phyloP scores from a whole-genome alignment of 2,888 invertebrate species.

The Hyposoter didymator region DNA sequence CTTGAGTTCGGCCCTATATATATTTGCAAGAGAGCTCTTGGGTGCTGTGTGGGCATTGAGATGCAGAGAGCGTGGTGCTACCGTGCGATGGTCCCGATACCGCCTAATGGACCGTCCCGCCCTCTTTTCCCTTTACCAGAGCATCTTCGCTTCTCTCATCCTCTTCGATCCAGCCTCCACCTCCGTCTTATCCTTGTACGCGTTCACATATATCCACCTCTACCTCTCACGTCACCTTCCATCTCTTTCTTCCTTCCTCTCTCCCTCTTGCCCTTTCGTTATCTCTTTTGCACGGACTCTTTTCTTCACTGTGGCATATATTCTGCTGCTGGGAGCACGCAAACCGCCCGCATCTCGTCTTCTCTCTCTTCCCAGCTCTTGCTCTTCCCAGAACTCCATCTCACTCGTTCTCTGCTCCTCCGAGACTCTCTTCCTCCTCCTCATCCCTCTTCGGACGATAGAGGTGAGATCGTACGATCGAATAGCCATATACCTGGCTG shows the following conservation, averaged over 20 bases:
- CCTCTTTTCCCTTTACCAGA: slow-evolving; percentile 77
- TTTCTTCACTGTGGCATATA: slow-evolving; percentile 44
- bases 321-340: slow-evolving; percentile 46
- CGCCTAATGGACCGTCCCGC: slow-evolving; percentile 84
- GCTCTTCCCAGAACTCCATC: slow-evolving; percentile 39
- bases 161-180: slow-evolving; percentile 73
- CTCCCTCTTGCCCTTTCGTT: slow-evolving; percentile 30
- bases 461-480: slow-evolving; percentile 65
- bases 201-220: slow-evolving; percentile 60
- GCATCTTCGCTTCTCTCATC: slow-evolving; percentile 70
- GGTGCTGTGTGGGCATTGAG: slow-evolving; percentile 80
- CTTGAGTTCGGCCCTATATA: slow-evolving; percentile 74
- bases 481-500: slow-evolving; percentile 48
- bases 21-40: slow-evolving; percentile 60
- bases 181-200: slow-evolving; percentile 70
- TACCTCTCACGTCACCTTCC: slow-evolving; percentile 65
- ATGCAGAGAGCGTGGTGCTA: slow-evolving; percentile 84
- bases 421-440: slow-evolving; percentile 42
- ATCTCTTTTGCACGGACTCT: slow-evolving; percentile 49
- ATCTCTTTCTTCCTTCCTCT: slow-evolving; percentile 65
- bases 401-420: slow-evolving; percentile 19
- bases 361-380: slow-evolving; percentile 28
- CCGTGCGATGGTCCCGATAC: slow-evolving; percentile 84
- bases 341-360: slow-evolving; percentile 58
- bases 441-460: slow-evolving; percentile 43